Base-by-base conservation (phyloP, 2,888 invertebrate species). In the Pyrrhosoma nymphula region DNA sequence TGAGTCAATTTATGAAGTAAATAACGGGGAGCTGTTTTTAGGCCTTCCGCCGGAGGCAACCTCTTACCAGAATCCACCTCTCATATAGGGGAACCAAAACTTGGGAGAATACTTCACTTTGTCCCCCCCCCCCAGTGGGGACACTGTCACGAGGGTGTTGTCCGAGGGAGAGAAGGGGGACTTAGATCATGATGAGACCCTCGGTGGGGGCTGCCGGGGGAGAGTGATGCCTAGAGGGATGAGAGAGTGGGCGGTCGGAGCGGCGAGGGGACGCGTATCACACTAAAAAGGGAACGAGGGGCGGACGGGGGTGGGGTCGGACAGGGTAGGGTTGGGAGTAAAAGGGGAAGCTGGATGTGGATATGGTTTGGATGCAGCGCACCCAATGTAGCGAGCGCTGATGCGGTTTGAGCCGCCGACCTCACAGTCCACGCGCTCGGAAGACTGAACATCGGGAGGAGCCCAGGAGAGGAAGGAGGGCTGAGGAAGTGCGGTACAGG, bases 371-470 rank as follows among this genome's bases (percentile, higher is more conserved):
- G 93, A 47, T 93, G 93, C 93, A 93, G 93, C 56, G 93, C 47
- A 69, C 93, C 63, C 93, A 93, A 93, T 93, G 93, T 93, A 93
- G 93, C 69, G 93, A 93, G 69, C 56, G 60, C 39, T 93, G 69
- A 93, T 93, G 93, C 93, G 93, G 93, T 93, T 69, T 39, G 69
- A 93, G 93, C 93, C 93, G 47, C 55, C 90, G n/a, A 91, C 90
- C 90, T 63, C 93, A 69, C 39, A 63, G 69, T 16, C 93, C 93
- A 93, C 69, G 93, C 56, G 47, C 63, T 35, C 69, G 93, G 93
- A 93, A 93, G 93, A 93, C 39, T 93, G 93, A 35, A 23, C 93
- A 35, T 8, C 3, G 89, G 35, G 82, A 82, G 82, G n/a, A 1
- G n/a, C 4, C 4, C n/a, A 26, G 26, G n/a, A 69, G 63, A 8